Evolutionary conservation across 2,888 invertebrate species (phyloP), one percentile per base, ranked within the genome.

Genomic region (Habroteleia sp.): DNA sequence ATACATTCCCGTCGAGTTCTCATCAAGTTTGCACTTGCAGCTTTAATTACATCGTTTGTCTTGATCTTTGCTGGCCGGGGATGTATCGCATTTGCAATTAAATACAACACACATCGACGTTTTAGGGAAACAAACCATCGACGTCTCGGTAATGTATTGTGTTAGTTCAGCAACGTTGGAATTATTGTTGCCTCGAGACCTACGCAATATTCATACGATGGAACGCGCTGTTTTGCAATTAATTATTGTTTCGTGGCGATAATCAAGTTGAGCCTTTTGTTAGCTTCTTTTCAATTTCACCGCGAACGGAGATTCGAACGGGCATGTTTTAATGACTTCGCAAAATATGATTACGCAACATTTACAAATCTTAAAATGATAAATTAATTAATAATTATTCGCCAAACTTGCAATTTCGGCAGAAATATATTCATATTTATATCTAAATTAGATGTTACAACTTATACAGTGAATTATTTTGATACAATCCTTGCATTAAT

Each of bases 41-140:
- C 25, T 65, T 54, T 65, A 44, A 54, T 65, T 65, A 10, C 44
- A 27, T n/a, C 62, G 23, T 50, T 62, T 62, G 41, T 41, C 50
- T 29, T 31, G 39, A 41, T 48, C 48, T 39, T 39, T 20, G 41
- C 1, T 17, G 11, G 33, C 50, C 42, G 31, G 17, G 33, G 16
- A 50, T 33, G 52, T 65, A 42, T 52, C 63, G 35, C 50, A 52
- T 50, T 65, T 52, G 16, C 52, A 50, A 54, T 39, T 44, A 44
- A 54, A 65, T 17, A 44, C 54, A 52, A 23, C 63, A 33, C 42
- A 42, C 39, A 23, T 62, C 42, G 46, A 46, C 46, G 37, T 60
- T 60, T 27, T n/a, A 37, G 35, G 2, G 44, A 60, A 60, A 60
- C 60, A 60, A 46, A 60, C 37, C 37, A 37, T 48, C 23, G 48